Conservation (phyloP, 30 jellyfish, hydroid and myxozoan genomes). For the Aurelia sp. region DNA sequence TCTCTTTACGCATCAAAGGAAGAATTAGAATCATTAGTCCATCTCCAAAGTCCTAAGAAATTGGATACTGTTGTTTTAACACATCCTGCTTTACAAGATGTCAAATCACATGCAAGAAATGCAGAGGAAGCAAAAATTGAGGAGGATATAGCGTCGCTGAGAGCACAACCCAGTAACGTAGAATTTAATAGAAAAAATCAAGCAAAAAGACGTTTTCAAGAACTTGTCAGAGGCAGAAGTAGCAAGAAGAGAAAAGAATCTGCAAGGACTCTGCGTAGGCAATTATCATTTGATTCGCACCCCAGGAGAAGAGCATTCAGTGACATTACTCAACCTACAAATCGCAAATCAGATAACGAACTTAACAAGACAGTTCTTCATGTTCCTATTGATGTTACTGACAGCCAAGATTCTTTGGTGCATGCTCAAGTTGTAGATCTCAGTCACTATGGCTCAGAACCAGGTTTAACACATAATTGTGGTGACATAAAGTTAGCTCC, state of each 20-base stretch:
- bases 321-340: constrained; percentile 45
- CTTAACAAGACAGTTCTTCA: not conserved
- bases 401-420: constrained; percentile 44
- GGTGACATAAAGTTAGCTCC: constrained; percentile 48
- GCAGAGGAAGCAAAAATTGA: constrained; percentile 81
- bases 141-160: constrained; percentile 62
- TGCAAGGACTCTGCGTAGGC: constrained; percentile 51
- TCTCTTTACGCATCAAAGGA: constrained; percentile 75
- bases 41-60: constrained; percentile 17
- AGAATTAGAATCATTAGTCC: not conserved
- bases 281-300: constrained; percentile 92
- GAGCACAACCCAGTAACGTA: constrained; percentile 87
- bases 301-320: constrained; percentile 76
- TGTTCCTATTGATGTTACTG: not conserved
- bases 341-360: constrained; percentile 8
- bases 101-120: constrained; percentile 80
- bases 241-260: constrained; percentile 4
- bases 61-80: not conserved
- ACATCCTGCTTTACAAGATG: constrained; percentile 1
- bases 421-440: not conserved
- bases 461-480: not conserved
- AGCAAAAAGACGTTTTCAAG: constrained; percentile 56
- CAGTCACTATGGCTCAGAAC: constrained; percentile 39
- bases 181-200: constrained; percentile 74
- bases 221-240: constrained; percentile 31